Base-by-base conservation (phyloP, 2,888 invertebrate genomes). In the Dinocampus coccinellae region DNA sequence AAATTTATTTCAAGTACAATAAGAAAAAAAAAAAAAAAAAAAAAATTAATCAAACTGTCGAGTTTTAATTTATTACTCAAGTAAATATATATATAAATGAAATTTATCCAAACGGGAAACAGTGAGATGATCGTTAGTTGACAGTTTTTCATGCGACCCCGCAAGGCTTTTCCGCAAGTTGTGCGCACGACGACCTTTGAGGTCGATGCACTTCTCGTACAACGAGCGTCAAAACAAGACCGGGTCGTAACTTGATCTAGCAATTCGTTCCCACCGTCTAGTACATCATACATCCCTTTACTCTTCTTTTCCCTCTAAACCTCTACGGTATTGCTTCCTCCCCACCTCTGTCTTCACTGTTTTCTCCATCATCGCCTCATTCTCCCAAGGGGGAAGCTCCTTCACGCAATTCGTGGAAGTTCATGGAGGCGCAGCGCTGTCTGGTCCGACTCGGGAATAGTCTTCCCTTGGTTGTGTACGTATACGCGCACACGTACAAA, bases 151-250 rank as follows among this genome's bases (percentile, higher is more conserved):
- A 60, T 60, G n/a, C 22, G 34, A 53, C 33, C 29, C 20, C 33
- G 33, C 33, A 34, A 13, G 73, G 70, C 73, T 73, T 76, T 73
- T 76, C 77, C 80, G 73, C 77, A 70, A 70, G 77, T 74, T 78
- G 76, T 77, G n/a, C 80, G 83, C 80, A 78, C 83, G 82, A 83
- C 84, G 85, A 85, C 87, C 86, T 86, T 87, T 85, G 84, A 85
- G 87, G 87, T 87, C 87, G 86, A 85, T 87, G 87, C 84, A 84
- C 86, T 81, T 79, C 77, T 75, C 70, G 73, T 7, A 16, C 47
- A 72, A 79, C 74, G 80, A 80, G 82, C 84, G 85, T 84, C 84
- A 85, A 85, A 85, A 86, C 85, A 84, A 82, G 81, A 82, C 84
- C 80, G 70, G 73, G 70, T 67, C 77, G 76, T 75, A 74, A 75